Evolutionary conservation across 2,888 invertebrate species (phyloP).

Genomic region (Dryadula phaetusa): DNA sequence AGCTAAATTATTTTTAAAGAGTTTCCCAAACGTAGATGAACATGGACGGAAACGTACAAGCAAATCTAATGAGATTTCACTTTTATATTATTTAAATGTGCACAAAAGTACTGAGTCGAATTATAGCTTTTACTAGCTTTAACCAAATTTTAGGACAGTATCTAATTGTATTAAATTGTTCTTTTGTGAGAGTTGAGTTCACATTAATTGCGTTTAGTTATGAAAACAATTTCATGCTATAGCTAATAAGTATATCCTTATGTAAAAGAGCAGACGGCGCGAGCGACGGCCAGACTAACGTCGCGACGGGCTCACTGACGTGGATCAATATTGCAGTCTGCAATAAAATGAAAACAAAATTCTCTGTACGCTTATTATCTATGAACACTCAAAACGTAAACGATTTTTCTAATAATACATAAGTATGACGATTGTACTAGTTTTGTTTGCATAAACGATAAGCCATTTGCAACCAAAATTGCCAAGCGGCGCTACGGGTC

Average conservation of each 20-base stretch:
- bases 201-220: not conserved
- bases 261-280: conserved; percentile 24
- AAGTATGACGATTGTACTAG: not conserved
- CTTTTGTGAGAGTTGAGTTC: not conserved
- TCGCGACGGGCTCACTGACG: conserved; percentile 17
- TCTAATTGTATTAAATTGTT: not conserved
- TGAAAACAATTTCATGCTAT: not conserved
- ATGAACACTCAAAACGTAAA: not conserved
- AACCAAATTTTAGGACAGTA: no score
- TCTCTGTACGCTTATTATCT: not conserved
- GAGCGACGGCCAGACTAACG: conserved; percentile 21
- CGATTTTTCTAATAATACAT: not conserved
- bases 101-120: no score
- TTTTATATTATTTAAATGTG: no score
- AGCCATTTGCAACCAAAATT: conserved; percentile 25
- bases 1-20: no score
- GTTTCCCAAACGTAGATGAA: no score
- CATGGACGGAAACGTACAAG: no score
- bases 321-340: conserved; percentile 23
- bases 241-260: not conserved
- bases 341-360: not conserved
- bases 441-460: conserved; percentile 2
- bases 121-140: no score
- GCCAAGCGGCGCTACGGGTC: conserved; percentile 47
- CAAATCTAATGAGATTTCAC: no score